These are phyloP conservation scores for Montipora foliosa DNA, from an alignment of 64 coral and sea anemone species.

Conservation along the genomic window DNA sequence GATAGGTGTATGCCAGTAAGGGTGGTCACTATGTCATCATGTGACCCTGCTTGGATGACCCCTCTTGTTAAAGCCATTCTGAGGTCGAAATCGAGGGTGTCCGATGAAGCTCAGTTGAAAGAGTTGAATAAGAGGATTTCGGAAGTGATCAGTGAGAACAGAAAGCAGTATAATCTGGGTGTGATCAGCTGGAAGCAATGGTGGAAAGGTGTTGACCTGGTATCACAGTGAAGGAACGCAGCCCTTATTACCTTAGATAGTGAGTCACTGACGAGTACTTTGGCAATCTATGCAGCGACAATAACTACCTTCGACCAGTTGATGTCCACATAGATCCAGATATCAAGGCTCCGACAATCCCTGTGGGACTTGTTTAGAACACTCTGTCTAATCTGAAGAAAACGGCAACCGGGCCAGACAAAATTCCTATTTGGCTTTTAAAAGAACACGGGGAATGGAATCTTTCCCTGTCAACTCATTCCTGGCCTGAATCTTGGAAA, in stretches of 20 bases:
- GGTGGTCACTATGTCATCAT: constrained; percentile 53
- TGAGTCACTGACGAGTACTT: background rate
- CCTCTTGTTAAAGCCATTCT: constrained; percentile 35
- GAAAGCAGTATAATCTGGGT: background rate
- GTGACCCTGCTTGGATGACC: constrained; percentile 51
- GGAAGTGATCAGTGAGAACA: constrained; percentile 54
- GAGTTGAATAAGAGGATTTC: constrained; percentile 4
- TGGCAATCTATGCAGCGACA: background rate
- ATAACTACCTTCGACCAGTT: constrained; percentile 4
- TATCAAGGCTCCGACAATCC: constrained; percentile 18
- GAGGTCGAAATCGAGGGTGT: constrained; percentile 27
- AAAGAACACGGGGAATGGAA: background rate
- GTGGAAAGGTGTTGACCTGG: background rate
- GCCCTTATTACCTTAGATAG: constrained; percentile 16
- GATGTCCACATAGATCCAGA: constrained; percentile 18
- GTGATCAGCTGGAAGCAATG: too few relatives aligned
- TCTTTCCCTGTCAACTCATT: too few relatives aligned
- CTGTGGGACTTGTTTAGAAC: background rate
- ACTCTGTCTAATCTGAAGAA: background rate
- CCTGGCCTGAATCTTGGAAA: too few relatives aligned
- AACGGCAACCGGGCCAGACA: background rate
- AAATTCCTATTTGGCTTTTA: constrained; percentile 13
- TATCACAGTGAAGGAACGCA: constrained; percentile 15
- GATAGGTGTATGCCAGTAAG: constrained; percentile 66
- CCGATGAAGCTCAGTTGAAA: constrained; percentile 27